A percentile compares a stretch with the other conserved stretches of the same genome.
Evolutionary conservation across 64 coral and sea anemone species (phyloP).

Genomic region (Cladopsammia gracilis): DNA sequence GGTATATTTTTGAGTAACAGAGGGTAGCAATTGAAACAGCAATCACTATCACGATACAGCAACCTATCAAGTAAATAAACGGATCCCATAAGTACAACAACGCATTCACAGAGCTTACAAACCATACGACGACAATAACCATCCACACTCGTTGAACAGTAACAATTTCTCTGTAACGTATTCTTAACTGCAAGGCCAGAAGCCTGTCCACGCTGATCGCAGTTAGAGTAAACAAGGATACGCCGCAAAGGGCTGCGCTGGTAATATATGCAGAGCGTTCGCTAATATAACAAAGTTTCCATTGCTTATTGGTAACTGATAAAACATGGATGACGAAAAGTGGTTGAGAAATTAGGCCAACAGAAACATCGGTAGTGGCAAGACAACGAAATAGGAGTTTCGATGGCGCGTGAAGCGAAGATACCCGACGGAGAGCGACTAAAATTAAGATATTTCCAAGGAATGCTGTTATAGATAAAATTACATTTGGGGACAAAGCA

Average conservation of each 20-base stretch:
- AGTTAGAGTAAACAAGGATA: not conserved
- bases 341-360: not conserved
- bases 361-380: not conserved
- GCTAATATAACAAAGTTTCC: not conserved
- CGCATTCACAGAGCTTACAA: not conserved
- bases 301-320: not conserved
- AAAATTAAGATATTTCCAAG: not conserved
- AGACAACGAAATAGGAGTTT: constrained; percentile 6
- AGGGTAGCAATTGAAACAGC: not conserved
- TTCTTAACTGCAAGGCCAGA: not conserved
- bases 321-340: not conserved
- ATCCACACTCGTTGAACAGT: not conserved
- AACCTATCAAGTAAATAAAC: not conserved
- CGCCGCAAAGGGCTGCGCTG: not conserved
- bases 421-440: not conserved
- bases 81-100: not conserved
- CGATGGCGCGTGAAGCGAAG: not conserved
- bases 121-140: not conserved
- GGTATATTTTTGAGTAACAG: not conserved
- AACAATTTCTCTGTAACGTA: not conserved
- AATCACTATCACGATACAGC: not conserved
- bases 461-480: not conserved
- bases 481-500: not conserved
- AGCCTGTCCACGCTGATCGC: not conserved
- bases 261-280: not conserved